These are phyloP conservation scores for Dasypogon diadema DNA, from an alignment of 2,888 invertebrate species.

Conservation along the genomic window DNA sequence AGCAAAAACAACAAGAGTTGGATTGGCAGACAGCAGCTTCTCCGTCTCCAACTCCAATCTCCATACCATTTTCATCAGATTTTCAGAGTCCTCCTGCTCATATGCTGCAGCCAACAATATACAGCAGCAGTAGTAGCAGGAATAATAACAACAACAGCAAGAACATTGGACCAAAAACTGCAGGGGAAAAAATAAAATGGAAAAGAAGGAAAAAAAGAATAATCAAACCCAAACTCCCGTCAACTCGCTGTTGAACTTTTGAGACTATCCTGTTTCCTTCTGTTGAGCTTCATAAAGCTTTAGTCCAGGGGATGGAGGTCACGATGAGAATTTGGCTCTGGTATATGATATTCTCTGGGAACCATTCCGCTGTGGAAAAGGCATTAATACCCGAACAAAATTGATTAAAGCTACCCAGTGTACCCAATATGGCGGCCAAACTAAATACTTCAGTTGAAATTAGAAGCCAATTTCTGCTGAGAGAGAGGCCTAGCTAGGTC, in stretches of 20 bases:
- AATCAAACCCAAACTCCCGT: neutral
- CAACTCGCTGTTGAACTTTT: conserved; percentile 3
- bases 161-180: neutral
- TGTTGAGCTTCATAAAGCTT: conserved; percentile 6
- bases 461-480: neutral
- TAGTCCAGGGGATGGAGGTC: neutral
- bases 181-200: neutral
- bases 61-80: neutral
- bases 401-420: conserved; percentile 3
- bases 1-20: neutral
- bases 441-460: neutral
- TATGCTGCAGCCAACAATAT: neutral
- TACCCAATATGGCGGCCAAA: conserved; percentile 1
- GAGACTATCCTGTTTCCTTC: neutral
- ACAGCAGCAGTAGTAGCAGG: neutral
- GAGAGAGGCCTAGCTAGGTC: neutral
- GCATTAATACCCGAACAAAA: conserved; percentile 6
- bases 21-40: neutral
- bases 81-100: conserved; percentile 7
- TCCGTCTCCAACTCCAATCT: neutral
- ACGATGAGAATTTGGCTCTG: neutral
- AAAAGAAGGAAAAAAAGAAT: neutral
- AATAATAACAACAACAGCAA: neutral
- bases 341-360: conserved; percentile 1
- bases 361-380: neutral